phyloP scores from a whole-genome alignment of 2,797 vertebrate species.

The Tragopan temminckii region DNA sequence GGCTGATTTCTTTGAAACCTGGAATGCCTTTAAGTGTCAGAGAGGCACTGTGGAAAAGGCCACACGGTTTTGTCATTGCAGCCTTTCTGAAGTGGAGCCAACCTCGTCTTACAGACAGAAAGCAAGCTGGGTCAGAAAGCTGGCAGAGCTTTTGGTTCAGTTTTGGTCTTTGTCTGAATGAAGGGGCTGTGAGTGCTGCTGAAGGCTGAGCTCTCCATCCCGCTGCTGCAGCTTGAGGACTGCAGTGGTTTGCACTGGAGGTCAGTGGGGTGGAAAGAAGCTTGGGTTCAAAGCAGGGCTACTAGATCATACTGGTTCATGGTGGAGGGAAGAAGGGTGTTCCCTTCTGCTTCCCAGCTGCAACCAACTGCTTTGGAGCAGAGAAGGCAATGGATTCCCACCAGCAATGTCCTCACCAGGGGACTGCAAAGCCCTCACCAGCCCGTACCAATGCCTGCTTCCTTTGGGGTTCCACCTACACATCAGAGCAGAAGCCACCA shows the following conservation, averaged over 20 bases:
- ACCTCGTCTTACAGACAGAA: background rate
- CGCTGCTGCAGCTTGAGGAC: fast-evolving
- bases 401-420: fast-evolving
- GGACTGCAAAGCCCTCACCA: background rate
- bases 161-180: background rate
- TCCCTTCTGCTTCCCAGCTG: background rate
- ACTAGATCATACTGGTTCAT: background rate
- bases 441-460: background rate
- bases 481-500: fast-evolving
- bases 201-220: background rate
- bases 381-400: background rate
- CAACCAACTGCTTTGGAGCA: background rate
- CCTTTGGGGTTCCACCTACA: background rate
- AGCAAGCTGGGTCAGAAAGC: background rate
- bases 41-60: background rate
- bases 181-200: background rate
- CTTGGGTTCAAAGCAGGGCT: background rate
- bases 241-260: background rate
- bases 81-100: constrained; percentile 4
- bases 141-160: background rate
- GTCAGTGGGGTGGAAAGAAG: background rate
- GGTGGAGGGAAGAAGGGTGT: fast-evolving
- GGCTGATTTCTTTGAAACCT: background rate
- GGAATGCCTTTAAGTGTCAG: background rate
- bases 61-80: background rate